These are phyloP conservation scores for Eidolon helvum DNA, from an alignment of 2,113 vertebrate genomes.

Conservation along the genomic window DNA sequence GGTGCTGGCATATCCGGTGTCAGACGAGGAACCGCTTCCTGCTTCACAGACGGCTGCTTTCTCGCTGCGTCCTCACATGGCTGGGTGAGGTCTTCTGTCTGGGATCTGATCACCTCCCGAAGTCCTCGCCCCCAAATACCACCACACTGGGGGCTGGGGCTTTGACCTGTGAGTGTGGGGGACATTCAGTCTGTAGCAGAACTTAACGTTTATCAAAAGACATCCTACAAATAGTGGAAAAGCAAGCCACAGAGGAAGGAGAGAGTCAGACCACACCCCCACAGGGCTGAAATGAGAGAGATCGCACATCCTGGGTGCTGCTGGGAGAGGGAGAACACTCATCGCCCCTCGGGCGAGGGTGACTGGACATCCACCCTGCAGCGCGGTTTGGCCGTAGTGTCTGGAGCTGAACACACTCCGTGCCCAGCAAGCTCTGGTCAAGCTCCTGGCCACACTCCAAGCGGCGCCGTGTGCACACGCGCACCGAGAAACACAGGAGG, in stretches of 20 bases:
- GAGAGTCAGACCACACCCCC: background rate
- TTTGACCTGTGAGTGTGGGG: background rate
- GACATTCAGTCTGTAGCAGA: background rate
- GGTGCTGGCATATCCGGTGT: too few relatives aligned
- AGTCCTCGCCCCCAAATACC: background rate
- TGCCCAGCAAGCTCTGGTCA: background rate
- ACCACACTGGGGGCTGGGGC: background rate
- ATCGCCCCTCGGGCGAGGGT: too few relatives aligned
- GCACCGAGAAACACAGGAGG: background rate
- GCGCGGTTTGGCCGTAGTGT: background rate
- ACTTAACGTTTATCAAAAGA: background rate
- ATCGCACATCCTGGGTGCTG: background rate
- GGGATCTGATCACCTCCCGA: background rate
- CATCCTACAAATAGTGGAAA: background rate
- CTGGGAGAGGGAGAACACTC: rapidly evolving
- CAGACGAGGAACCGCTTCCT: background rate
- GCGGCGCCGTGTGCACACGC: rapidly evolving
- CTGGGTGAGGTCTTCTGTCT: background rate
- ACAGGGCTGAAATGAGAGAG: background rate
- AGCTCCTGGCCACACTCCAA: background rate
- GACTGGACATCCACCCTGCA: background rate
- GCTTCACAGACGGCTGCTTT: background rate
- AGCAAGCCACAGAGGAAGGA: background rate
- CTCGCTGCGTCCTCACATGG: background rate
- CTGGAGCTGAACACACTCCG: background rate